Conservation (phyloP, 2,888 invertebrate genomes). For the Pristionchus arcanus region DNA sequence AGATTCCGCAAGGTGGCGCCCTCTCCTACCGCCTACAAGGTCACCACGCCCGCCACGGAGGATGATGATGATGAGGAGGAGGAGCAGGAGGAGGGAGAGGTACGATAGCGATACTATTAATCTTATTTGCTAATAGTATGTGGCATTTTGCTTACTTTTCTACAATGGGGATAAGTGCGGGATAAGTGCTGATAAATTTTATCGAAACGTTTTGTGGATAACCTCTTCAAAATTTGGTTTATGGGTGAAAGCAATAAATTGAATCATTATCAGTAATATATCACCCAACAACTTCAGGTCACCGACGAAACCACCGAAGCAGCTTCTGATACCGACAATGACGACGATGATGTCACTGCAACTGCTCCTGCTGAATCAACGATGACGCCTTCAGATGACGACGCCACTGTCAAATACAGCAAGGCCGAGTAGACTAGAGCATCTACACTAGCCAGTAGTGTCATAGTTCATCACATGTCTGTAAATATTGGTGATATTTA, state of each 20-base stretch:
- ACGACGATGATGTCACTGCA: neutral
- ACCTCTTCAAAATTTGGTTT: too few species aligned
- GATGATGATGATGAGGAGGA: neutral
- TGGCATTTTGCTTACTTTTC: too few species aligned
- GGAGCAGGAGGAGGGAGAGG: slow-evolving; percentile 27
- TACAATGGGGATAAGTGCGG: too few species aligned
- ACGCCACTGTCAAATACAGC: neutral
- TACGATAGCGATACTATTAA: neutral
- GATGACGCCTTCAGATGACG: neutral
- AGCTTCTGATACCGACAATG: neutral
- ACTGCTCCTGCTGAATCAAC: neutral
- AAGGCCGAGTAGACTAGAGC: neutral
- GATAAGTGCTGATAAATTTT: too few species aligned
- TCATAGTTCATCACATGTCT: neutral
- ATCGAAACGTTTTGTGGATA: too few species aligned
- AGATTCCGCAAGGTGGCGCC: slow-evolving; percentile 40
- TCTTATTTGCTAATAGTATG: too few species aligned
- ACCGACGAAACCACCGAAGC: neutral
- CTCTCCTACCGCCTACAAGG: neutral
- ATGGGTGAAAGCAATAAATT: neutral
- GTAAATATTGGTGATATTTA: slow-evolving; percentile 28
- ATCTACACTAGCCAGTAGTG: neutral
- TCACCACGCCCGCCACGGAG: too few species aligned
- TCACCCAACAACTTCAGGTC: neutral
- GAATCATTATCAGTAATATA: neutral